Evolutionary conservation across 2,797 vertebrate genomes (phyloP), one percentile per base, ranked within the genome.

Genomic region (Alectoris magna): DNA sequence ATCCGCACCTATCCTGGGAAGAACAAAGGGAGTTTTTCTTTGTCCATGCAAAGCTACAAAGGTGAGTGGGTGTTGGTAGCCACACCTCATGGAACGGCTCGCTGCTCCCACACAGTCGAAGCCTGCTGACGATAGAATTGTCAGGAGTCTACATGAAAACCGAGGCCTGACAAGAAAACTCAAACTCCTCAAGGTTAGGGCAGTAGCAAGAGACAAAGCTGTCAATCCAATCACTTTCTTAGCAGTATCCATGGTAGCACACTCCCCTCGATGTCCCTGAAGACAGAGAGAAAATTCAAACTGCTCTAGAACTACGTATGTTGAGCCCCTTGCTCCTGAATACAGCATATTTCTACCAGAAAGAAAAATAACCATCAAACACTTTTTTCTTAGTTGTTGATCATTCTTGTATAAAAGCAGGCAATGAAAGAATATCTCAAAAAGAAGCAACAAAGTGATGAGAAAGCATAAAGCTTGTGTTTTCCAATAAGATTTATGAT

Each of bases 111-210:
- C 51, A 11, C 56, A 26, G 51, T 0, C 48, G 69, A 75, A 83
- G 58, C 11, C 79, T 88, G 60, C 72, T 85, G 80, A 85, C 48
- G 41, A 13, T 0, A 41, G 38, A 75, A 76, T 74, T 59, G 38
- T 34, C 8, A 5, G 58, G 59, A 91, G 53, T 5, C 9, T 26
- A 81, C 60, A 26, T 19, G 62, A 67, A 85, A 78, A 58, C 72
- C 34, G 75, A 77, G 31, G n/a, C 31, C 36, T 71, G 59, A 53
- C 23, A 51, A 90, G n/a, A 88, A 53, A 90, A 93, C 34, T 59
- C 49, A 63, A 84, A 75, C 69, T 86, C 83, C 59, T 90, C 46
- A 80, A 91, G 89, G 82, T 46, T 78, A 75, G 18, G 90, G 76
- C 76, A 86, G 58, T 11, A 95, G 41, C 70, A 86, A 55, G 67